Conservation (phyloP, 2,888 invertebrate genomes). For the Temnothorax ravouxi region DNA sequence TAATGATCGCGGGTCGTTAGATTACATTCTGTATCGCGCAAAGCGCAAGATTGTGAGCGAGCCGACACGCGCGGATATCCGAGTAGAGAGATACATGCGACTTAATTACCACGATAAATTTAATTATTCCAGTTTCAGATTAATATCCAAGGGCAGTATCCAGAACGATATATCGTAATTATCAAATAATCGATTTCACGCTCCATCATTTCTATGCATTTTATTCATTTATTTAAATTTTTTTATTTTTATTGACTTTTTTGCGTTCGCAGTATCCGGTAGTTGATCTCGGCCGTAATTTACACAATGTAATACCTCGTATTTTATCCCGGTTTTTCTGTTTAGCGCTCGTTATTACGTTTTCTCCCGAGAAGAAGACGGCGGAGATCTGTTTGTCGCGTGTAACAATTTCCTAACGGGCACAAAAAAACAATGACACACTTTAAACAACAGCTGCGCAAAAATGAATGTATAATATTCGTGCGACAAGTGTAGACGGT, state of each 20-base stretch:
- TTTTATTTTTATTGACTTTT: not conserved
- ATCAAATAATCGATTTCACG: slow-evolving; percentile 42
- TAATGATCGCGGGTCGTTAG: slow-evolving; percentile 26
- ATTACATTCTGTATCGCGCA: slow-evolving; percentile 16
- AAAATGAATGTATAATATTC: not conserved
- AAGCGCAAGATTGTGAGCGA: slow-evolving; percentile 13
- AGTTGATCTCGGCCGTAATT: slow-evolving; percentile 65
- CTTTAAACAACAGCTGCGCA: not conserved
- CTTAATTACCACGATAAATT: slow-evolving; percentile 59
- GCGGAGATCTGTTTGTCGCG: not conserved
- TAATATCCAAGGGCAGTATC: not conserved
- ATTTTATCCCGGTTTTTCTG: slow-evolving; percentile 66
- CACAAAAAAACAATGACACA: not conserved
- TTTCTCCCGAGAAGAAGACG: slow-evolving; percentile 58
- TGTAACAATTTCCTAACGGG: slow-evolving; percentile 18
- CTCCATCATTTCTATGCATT: too few species aligned
- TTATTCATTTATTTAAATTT: not conserved
- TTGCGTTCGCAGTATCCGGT: not conserved
- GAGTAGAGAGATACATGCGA: not conserved
- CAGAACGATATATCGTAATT: slow-evolving; percentile 38
- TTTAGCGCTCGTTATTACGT: slow-evolving; percentile 67
- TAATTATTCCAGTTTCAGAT: slow-evolving; percentile 25
- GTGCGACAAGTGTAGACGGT: not conserved
- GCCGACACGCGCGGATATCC: slow-evolving; percentile 43
- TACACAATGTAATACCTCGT: slow-evolving; percentile 73